phyloP scores from a whole-genome alignment of 2,113 vertebrate species.

The Shinisaurus crocodilurus region DNA sequence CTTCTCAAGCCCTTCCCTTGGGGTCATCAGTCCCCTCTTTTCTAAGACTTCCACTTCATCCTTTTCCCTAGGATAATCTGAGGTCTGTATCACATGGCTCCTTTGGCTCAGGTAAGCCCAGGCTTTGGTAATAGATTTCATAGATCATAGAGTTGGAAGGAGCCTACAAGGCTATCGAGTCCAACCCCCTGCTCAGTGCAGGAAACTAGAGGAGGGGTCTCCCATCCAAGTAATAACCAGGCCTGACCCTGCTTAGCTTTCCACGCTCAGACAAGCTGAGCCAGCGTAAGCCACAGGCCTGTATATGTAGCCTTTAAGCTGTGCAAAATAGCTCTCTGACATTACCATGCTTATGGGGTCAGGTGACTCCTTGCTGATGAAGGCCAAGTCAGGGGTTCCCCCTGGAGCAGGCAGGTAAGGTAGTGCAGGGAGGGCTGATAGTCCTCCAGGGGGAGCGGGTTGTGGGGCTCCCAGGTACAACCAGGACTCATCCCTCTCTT shows the following conservation, averaged over 20 bases:
- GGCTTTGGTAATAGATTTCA: not conserved
- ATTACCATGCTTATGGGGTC: not conserved
- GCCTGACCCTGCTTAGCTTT: too few relatives aligned
- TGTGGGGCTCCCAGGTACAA: not conserved
- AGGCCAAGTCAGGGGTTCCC: not conserved
- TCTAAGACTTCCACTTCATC: too few relatives aligned
- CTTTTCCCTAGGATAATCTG: not conserved
- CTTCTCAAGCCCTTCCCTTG: too few relatives aligned
- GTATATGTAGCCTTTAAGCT: not conserved
- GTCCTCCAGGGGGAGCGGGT: not conserved
- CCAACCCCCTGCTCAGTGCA: too few relatives aligned
- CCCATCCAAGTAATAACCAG: too few relatives aligned
- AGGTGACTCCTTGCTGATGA: not conserved
- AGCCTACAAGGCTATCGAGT: too few relatives aligned
- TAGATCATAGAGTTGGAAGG: too few relatives aligned
- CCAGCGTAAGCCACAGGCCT: too few relatives aligned
- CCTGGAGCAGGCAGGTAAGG: not conserved
- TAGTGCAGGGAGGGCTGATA: not conserved
- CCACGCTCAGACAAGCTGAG: too few relatives aligned
- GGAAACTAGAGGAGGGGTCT: too few relatives aligned
- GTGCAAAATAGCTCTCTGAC: not conserved
- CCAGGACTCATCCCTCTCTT: not conserved
- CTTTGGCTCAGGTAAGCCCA: not conserved
- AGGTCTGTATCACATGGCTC: too few relatives aligned
- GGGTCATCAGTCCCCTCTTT: too few relatives aligned